A percentile compares a stretch with the other conserved stretches of the same genome.
phyloP scores from a whole-genome alignment of 1,140 invertebrate species.

The Amyelois transitella region DNA sequence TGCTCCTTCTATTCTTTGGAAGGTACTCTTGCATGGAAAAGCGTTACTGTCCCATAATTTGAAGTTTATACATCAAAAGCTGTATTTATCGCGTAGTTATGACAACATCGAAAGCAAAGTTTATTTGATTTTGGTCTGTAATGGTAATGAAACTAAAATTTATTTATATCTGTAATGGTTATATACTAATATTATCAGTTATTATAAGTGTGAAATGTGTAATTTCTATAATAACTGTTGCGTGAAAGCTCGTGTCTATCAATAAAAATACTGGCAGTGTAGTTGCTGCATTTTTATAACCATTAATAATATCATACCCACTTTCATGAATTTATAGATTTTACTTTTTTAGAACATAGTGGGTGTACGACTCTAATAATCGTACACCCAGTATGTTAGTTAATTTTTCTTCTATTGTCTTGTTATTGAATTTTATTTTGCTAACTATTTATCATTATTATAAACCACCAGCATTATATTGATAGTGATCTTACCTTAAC shows the following conservation, averaged over 20 bases:
- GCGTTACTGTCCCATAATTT: constrained; percentile 30
- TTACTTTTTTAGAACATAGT: too few species aligned
- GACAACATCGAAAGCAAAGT: constrained; percentile 24
- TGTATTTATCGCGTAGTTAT: constrained; percentile 8
- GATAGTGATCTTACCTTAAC: constrained; percentile 52
- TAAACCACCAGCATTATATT: constrained; percentile 28
- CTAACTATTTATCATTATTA: constrained; percentile 12
- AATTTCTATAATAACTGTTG: not conserved
- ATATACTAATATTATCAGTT: too few species aligned
- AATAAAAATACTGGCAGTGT: not conserved
- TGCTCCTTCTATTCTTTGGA: not conserved
- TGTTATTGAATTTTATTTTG: too few species aligned
- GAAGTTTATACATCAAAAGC: constrained; percentile 22
- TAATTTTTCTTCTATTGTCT: too few species aligned
- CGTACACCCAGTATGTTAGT: too few species aligned
- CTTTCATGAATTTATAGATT: too few species aligned
- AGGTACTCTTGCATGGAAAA: not conserved
- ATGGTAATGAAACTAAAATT: too few species aligned
- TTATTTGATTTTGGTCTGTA: too few species aligned
- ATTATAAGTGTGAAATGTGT: not conserved
- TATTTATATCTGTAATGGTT: too few species aligned
- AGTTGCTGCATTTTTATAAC: not conserved
- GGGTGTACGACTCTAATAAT: too few species aligned
- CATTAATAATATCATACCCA: too few species aligned
- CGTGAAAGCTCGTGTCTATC: constrained; percentile 8